Evolutionary conservation across 2,113 vertebrate species (phyloP), one percentile per base, ranked within the genome.

Genomic region (Phasianus colchicus): DNA sequence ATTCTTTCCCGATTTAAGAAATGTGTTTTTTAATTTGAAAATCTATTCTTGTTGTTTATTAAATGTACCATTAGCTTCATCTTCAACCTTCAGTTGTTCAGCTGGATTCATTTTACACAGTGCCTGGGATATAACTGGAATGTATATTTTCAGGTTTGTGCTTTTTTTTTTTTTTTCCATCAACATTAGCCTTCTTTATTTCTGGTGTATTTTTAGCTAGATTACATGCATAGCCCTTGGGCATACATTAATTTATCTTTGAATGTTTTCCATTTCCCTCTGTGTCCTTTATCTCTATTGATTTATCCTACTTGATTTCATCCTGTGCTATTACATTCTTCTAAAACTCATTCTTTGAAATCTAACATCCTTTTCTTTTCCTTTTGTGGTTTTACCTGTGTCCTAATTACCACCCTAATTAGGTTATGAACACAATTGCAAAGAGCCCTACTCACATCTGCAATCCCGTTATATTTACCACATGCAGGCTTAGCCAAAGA

Each of bases 161-260:
- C 75, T 94, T 89, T 89, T 38, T 89, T 89, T 93, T 92, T 91
- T n/a, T 78, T 96, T n/a, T n/a, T n/a, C n/a, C 97, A 95, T 88
- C 92, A 96, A 93, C 90, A 83, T 96, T 83, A 96, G 60, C 86
- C 85, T 96, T 78, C 92, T 97, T 95, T 97, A 88, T 95, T 92
- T 92, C 94, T 93, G 78, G 91, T 95, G 57, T 97, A 98, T 98
- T 98, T 98, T 97, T 97, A 98, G 97, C 61, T 92, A 96, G 97
- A 98, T 97, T 98, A 94, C 96, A 96, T 95, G 96, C 76, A 96
- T 92, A 97, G 97, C 97, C 97, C 97, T 96, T 97, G 97, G 97
- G 97, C 94, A 97, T 96, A 95, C 92, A 95, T 97, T 97, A 98
- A 98, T 98, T 98, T 98, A 96, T 98, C 95, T 97, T 96, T 91